Percentiles rank a stretch among this genome's conserved stretches.
These are phyloP conservation scores for Cossypha dichroa DNA, from an alignment of 2,797 vertebrate species.

Conservation along the genomic window DNA sequence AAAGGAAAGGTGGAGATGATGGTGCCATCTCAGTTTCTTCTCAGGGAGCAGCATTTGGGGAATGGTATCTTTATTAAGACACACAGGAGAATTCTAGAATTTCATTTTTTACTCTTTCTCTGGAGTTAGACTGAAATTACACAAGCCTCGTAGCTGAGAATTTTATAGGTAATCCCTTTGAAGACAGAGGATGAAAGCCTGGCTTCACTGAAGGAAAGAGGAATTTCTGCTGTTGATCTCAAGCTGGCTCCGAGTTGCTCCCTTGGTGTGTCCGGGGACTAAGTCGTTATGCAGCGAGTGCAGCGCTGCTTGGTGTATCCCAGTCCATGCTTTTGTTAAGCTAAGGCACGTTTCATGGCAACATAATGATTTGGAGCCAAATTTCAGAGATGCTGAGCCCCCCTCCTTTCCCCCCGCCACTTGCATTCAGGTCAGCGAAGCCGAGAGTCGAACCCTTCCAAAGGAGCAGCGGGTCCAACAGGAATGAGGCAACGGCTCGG, in stretches of 20 bases:
- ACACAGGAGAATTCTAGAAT: background rate
- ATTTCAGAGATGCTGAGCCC: conserved; percentile 4
- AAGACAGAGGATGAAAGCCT: conserved; percentile 48
- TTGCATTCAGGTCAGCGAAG: conserved; percentile 29
- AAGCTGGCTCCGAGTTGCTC: background rate
- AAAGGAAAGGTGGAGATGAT: background rate
- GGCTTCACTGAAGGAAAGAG: conserved; percentile 5
- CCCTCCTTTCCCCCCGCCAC: background rate
- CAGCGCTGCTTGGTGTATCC: background rate
- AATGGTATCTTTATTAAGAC: background rate
- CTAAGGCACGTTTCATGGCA: conserved; percentile 36
- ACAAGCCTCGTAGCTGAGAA: background rate
- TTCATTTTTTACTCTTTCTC: background rate
- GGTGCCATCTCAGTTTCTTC: background rate
- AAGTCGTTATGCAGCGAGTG: background rate
- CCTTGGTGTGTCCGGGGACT: background rate
- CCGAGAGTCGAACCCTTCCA: background rate
- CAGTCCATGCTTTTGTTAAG: conserved; percentile 31
- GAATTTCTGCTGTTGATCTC: conserved; percentile 47
- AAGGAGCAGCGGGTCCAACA: background rate
- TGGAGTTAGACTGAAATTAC: background rate
- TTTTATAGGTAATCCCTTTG: conserved; percentile 42
- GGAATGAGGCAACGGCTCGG: background rate
- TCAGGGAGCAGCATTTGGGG: background rate
- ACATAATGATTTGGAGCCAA: conserved; percentile 18